These are phyloP conservation scores for Morphnarchus princeps DNA, from an alignment of 2,113 vertebrate species.

Conservation along the genomic window DNA sequence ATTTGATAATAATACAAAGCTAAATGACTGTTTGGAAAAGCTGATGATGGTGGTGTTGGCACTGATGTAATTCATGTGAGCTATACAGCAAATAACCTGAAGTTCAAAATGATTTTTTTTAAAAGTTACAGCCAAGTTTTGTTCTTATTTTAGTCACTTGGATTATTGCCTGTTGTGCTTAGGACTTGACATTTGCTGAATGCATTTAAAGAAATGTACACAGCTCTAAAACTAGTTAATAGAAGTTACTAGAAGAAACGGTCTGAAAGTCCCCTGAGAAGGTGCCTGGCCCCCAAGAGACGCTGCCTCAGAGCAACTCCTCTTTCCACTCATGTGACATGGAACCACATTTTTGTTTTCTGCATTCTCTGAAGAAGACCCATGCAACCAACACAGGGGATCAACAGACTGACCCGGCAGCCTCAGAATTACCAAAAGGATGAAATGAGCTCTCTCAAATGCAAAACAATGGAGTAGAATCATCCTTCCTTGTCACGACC, in stretches of 20 bases:
- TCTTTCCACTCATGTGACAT: background rate
- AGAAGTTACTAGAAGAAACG: background rate
- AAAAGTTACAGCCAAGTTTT: background rate
- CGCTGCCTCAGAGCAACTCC: background rate
- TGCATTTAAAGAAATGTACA: background rate
- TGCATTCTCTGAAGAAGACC: background rate
- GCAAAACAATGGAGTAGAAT: background rate
- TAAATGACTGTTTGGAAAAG: background rate
- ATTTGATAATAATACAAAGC: slow-evolving; percentile 14
- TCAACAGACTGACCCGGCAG: background rate
- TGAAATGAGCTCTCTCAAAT: background rate
- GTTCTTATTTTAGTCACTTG: background rate
- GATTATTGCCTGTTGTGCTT: background rate
- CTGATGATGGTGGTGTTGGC: background rate
- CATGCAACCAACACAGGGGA: background rate
- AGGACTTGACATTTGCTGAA: background rate
- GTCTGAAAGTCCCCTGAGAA: background rate
- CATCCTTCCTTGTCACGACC: background rate
- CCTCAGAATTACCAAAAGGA: background rate
- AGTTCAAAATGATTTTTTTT: background rate
- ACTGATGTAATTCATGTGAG: background rate
- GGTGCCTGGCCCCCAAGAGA: background rate
- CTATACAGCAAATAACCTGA: background rate
- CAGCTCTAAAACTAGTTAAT: background rate
- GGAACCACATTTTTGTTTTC: background rate